These are phyloP conservation scores for Helleia helle DNA, from an alignment of 2,888 invertebrate genomes.

Conservation along the genomic window DNA sequence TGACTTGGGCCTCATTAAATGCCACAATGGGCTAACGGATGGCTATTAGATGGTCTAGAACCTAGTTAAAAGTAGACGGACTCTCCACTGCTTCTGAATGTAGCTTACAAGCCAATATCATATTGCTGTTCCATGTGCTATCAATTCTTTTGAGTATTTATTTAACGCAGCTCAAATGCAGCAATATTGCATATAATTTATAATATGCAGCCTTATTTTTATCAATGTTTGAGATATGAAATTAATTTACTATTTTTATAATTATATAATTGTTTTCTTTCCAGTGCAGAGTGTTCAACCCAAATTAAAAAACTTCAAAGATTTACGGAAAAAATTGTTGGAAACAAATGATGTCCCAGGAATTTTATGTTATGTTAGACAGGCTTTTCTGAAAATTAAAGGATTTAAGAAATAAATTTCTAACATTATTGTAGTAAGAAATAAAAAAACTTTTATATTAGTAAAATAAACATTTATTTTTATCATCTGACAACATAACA, in stretches of 20 bases:
- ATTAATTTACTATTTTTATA: not conserved
- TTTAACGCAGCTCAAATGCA: no score
- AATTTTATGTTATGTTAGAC: slow-evolving; percentile 43
- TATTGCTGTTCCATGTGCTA: no score
- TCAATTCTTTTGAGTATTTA: no score
- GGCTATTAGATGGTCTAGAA: no score
- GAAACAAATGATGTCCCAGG: slow-evolving; percentile 55
- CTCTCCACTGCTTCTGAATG: no score
- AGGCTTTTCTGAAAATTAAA: slow-evolving; percentile 33
- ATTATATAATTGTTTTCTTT: not conserved
- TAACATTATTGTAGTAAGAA: not conserved
- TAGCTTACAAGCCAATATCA: no score
- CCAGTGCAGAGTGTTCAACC: slow-evolving; percentile 44
- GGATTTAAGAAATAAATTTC: slow-evolving; percentile 6
- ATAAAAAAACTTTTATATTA: slow-evolving; percentile 7
- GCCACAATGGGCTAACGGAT: no score
- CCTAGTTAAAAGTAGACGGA: no score
- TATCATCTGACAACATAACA: not conserved
- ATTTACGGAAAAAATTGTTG: slow-evolving; percentile 38
- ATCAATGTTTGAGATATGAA: no score
- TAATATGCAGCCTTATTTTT: no score
- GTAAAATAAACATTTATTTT: slow-evolving; percentile 21
- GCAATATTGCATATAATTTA: no score
- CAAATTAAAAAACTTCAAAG: slow-evolving; percentile 35
- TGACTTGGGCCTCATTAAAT: no score